Conservation (phyloP, 2,113 vertebrate genomes). For the Plestiodon gilberti region DNA sequence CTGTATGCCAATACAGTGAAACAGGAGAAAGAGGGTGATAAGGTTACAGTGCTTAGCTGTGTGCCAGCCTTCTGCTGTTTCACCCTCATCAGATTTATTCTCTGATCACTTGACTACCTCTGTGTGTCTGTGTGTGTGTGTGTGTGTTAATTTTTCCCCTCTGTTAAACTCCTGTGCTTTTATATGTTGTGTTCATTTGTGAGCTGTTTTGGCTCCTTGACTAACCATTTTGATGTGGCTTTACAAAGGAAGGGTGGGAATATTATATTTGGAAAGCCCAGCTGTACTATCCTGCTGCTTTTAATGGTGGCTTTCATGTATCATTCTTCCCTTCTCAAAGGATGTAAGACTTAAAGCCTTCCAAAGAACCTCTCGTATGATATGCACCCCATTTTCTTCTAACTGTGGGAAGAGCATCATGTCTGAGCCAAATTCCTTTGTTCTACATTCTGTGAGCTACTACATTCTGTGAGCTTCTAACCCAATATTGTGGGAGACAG, state of each 20-base stretch:
- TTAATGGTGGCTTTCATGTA: background rate
- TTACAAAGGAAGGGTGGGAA: background rate
- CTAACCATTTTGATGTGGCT: background rate
- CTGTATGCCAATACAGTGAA: background rate
- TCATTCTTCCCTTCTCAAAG: background rate
- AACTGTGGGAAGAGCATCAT: background rate
- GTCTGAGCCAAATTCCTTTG: background rate
- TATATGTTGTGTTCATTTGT: constrained; percentile 7
- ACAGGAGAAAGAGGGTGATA: background rate
- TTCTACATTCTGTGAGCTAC: background rate
- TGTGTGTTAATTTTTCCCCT: rapidly evolving
- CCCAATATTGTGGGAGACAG: background rate
- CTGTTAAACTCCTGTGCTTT: background rate
- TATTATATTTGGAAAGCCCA: background rate
- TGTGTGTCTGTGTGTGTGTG: background rate
- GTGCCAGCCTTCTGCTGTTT: background rate
- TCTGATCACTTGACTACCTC: background rate
- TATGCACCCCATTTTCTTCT: background rate
- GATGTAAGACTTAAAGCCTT: background rate
- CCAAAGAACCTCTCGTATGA: background rate
- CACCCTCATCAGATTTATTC: background rate
- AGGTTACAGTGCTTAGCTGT: background rate
- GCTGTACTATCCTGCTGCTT: background rate
- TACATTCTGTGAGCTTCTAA: background rate
- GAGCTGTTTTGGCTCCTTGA: background rate